Conservation (phyloP, 2,113 vertebrate genomes). For the Columba janthina region DNA sequence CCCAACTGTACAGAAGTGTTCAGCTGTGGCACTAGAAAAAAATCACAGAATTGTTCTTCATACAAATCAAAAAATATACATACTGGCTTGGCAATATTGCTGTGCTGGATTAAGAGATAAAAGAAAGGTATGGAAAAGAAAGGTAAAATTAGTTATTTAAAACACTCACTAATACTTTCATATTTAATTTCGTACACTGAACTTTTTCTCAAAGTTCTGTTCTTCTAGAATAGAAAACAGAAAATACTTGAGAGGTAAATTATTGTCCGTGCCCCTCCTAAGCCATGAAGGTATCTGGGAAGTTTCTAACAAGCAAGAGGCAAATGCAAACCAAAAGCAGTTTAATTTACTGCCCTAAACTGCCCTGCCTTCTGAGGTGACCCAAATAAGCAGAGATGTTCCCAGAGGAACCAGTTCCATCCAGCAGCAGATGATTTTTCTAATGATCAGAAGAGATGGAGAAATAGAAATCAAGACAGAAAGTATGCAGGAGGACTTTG, state of each 20-base stretch:
- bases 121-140: neutral
- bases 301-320: neutral
- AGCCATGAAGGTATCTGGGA: neutral
- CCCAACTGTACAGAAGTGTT: neutral
- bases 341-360: neutral
- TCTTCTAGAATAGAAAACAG: neutral
- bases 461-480: neutral
- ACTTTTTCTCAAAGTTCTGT: neutral
- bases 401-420: neutral
- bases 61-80: neutral
- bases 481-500: neutral
- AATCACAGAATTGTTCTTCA: neutral
- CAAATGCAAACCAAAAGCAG: neutral
- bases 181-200: neutral
- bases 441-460: neutral
- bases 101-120: neutral
- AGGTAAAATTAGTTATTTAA: neutral
- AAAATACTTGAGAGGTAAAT: neutral
- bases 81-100: neutral
- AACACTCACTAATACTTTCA: neutral
- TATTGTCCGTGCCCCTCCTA: neutral
- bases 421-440: neutral
- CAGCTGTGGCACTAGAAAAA: neutral
- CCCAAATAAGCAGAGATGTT: rapidly evolving
- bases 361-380: neutral